Percentiles rank a stretch among this genome's conserved stretches.
Conservation (phyloP, 2,797 vertebrate species). For the Intellagama lesueurii region DNA sequence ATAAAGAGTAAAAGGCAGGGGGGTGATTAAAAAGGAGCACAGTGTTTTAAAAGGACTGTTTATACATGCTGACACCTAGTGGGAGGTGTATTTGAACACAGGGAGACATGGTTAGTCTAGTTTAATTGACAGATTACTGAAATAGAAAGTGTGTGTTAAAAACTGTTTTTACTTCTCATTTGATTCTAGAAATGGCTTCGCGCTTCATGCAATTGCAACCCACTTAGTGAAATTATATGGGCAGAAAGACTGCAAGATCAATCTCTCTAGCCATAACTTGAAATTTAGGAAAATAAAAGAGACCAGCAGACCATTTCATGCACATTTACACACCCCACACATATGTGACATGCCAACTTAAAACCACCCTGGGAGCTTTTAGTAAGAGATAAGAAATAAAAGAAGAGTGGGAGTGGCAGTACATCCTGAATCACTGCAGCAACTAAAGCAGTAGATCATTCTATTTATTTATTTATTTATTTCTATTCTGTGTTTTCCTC, state of each 20-base stretch:
- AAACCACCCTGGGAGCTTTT: no score
- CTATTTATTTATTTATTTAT: not conserved
- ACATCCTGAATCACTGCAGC: no score
- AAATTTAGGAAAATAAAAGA: not conserved
- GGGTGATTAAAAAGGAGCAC: constrained; percentile 7
- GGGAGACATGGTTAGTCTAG: constrained; percentile 6
- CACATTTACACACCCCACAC: not conserved
- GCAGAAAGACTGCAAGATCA: not conserved
- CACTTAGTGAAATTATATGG: not conserved
- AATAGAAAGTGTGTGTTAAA: constrained; percentile 39
- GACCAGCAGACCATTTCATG: no score
- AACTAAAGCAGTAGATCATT: no score
- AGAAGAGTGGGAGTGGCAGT: no score
- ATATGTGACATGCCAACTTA: not conserved
- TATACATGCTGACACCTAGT: constrained; percentile 37
- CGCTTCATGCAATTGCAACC: not conserved
- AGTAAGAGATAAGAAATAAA: no score
- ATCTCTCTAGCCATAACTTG: not conserved
- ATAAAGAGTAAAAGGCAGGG: constrained; percentile 13
- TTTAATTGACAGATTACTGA: constrained; percentile 42
- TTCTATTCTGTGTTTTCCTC: not conserved
- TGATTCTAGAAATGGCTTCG: not conserved
- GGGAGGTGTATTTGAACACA: constrained; percentile 55
- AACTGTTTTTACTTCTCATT: constrained; percentile 2
- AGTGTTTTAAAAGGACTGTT: not conserved